Conservation (phyloP, 2,797 vertebrate genomes). For the Sparidentex hasta region DNA sequence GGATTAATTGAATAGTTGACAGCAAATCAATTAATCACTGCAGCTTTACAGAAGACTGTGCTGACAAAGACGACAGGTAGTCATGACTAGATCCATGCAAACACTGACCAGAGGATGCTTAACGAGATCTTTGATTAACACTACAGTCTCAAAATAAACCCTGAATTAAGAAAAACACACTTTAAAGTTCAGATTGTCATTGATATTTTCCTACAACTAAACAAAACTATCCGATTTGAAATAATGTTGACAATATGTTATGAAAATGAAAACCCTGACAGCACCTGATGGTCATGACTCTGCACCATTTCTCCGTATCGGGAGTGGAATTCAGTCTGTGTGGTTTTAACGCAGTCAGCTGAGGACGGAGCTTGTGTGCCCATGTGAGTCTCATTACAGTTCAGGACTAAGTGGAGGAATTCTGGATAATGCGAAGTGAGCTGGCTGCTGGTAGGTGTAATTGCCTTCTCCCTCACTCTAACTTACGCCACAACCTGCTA, state of each 20-base stretch:
- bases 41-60: not conserved
- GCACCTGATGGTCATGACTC: not conserved
- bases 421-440: conserved; percentile 71
- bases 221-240: not conserved
- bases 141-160: not conserved
- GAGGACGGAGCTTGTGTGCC: conserved; percentile 62
- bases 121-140: not conserved
- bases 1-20: no score
- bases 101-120: not conserved
- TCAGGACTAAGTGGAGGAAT: conserved; percentile 73
- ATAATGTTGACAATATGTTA: not conserved
- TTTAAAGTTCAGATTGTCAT: not conserved
- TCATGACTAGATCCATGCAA: not conserved
- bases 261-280: not conserved
- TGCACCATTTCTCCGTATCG: conserved; percentile 1
- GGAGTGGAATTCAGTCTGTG: conserved; percentile 40
- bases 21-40: no score
- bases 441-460: conserved; percentile 49
- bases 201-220: not conserved
- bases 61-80: not conserved
- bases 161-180: not conserved
- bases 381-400: conserved; percentile 84
- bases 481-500: not conserved
- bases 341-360: conserved; percentile 73
- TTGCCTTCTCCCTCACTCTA: conserved; percentile 18